A percentile compares a stretch with the other conserved stretches of the same genome.
Conservation (phyloP, 2,113 vertebrate species). For the Oenanthe oenanthe region DNA sequence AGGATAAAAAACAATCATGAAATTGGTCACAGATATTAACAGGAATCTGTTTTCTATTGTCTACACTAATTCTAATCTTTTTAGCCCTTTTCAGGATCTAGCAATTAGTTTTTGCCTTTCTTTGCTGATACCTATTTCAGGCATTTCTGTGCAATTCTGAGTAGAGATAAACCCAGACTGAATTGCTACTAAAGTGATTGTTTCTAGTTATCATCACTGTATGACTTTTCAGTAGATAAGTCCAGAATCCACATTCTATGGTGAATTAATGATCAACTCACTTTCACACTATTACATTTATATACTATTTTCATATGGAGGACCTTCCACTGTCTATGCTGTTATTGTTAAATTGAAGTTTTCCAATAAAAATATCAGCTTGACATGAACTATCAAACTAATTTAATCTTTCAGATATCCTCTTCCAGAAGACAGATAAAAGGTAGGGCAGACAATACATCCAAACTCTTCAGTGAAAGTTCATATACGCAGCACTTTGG, state of each 20-base stretch:
- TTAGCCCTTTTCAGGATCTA: neutral
- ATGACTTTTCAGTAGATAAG: neutral
- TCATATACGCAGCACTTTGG: neutral
- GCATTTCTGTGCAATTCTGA: neutral
- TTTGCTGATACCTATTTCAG: neutral
- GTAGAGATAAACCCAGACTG: neutral
- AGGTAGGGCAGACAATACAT: neutral
- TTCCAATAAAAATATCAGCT: neutral
- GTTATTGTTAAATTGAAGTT: neutral
- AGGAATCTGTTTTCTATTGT: neutral
- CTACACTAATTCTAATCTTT: neutral
- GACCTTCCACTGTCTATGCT: neutral
- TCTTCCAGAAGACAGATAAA: neutral
- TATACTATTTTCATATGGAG: neutral
- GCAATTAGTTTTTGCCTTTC: neutral
- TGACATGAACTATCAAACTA: neutral
- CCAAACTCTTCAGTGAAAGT: neutral
- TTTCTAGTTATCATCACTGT: neutral
- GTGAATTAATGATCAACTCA: neutral
- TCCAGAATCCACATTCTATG: neutral
- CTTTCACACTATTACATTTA: neutral
- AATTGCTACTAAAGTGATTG: neutral
- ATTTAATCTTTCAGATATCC: neutral
- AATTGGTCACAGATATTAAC: neutral
- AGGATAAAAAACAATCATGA: neutral